Conservation (phyloP, 2,797 vertebrate genomes). For the Hydrolagus colliei region DNA sequence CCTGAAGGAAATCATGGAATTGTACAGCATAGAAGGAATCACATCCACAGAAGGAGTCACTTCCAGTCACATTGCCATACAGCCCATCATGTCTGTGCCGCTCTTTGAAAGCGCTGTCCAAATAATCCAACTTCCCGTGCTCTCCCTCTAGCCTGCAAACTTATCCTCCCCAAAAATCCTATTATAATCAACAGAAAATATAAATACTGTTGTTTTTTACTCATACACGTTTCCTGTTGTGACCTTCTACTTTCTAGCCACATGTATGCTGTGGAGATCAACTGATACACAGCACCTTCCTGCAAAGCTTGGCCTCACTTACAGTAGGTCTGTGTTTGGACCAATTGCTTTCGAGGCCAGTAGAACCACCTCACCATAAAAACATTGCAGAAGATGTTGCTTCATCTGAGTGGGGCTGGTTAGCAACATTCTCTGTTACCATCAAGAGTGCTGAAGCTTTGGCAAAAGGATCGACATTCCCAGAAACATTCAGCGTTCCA, state of each 20-base stretch:
- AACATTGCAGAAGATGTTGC: constrained; percentile 39
- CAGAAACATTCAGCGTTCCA: constrained; percentile 57
- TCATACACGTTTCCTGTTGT: neutral
- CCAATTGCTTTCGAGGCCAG: constrained; percentile 55
- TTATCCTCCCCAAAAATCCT: too few relatives aligned
- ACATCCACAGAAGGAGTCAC: too few relatives aligned
- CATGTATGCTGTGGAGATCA: constrained; percentile 61
- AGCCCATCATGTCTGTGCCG: too few relatives aligned
- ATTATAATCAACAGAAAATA: too few relatives aligned
- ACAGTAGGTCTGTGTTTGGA: constrained; percentile 61
- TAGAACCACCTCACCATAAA: constrained; percentile 56
- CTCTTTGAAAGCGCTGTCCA: too few relatives aligned
- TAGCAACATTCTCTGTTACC: constrained; percentile 59
- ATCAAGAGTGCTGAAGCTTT: constrained; percentile 67
- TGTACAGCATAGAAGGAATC: too few relatives aligned
- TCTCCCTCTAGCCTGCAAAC: too few relatives aligned
- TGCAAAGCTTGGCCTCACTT: constrained; percentile 64
- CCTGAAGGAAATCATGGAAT: too few relatives aligned
- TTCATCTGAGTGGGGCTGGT: constrained; percentile 65
- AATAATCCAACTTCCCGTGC: too few relatives aligned
- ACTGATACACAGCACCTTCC: constrained; percentile 67
- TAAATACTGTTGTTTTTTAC: too few relatives aligned
- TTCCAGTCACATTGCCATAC: too few relatives aligned
- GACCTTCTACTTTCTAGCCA: neutral
- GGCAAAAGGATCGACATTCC: constrained; percentile 59